Percentiles rank a stretch among this genome's conserved stretches.
Evolutionary conservation across 2,888 invertebrate species (phyloP).

Genomic region (Yponomeuta malinellus): DNA sequence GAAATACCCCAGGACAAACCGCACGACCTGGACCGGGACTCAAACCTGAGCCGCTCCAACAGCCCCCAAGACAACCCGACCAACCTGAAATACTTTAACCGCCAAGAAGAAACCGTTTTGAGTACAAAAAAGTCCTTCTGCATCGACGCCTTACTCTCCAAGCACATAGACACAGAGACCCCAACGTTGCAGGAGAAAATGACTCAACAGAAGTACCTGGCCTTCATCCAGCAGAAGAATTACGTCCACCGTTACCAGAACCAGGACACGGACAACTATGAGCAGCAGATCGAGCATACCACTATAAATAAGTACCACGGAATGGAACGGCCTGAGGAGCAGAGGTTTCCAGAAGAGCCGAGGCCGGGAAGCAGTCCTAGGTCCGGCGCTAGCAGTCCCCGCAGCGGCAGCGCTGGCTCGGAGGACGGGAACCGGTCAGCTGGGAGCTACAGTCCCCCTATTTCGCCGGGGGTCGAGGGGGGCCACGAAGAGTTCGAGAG

Average conservation of each 20-base stretch:
- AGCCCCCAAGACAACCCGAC: constrained; percentile 40
- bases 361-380: constrained; percentile 37
- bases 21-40: constrained; percentile 56
- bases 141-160: constrained; percentile 90
- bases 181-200: constrained; percentile 49
- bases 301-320: constrained; percentile 55
- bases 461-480: constrained; percentile 90
- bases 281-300: constrained; percentile 62
- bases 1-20: constrained; percentile 41
- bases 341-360: constrained; percentile 13
- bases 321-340: constrained; percentile 20
- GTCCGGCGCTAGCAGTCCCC: constrained; percentile 41
- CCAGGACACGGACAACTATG: constrained; percentile 52
- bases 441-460: constrained; percentile 87
- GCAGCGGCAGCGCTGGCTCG: constrained; percentile 63
- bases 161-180: constrained; percentile 50
- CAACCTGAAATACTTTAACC: constrained; percentile 52
- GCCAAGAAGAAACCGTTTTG: constrained; percentile 53
- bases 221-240: constrained; percentile 58
- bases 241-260: constrained; percentile 54
- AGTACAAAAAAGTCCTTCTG: constrained; percentile 86
- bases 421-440: constrained; percentile 78
- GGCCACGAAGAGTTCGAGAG: constrained; percentile 63
- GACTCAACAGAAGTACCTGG: constrained; percentile 58
- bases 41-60: constrained; percentile 50